Percentiles rank a stretch among this genome's conserved stretches.
phyloP scores from a whole-genome alignment of 2,888 invertebrate genomes.

The Rhingia rostrata region DNA sequence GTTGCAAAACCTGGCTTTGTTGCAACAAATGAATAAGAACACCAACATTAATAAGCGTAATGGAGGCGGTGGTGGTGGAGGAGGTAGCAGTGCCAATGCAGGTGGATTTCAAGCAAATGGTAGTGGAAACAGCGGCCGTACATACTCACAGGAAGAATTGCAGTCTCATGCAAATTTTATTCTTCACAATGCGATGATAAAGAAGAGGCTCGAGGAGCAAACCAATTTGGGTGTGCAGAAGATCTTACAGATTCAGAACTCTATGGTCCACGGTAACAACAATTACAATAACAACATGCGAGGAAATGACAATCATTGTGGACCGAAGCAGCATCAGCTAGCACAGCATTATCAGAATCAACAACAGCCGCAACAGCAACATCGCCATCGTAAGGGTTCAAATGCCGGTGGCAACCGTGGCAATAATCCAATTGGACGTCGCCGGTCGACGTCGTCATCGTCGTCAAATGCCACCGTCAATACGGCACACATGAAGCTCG shows the following conservation, averaged over 20 bases:
- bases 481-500: constrained; percentile 29
- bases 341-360: constrained; percentile 57
- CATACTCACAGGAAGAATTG: constrained; percentile 79
- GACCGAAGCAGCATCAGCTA: constrained; percentile 56
- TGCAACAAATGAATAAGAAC: constrained; percentile 78
- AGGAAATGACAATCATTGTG: constrained; percentile 48
- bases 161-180: constrained; percentile 81
- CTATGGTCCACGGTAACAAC: constrained; percentile 24
- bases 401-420: constrained; percentile 31
- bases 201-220: constrained; percentile 81
- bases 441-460: constrained; percentile 66
- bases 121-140: constrained; percentile 7
- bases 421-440: constrained; percentile 34
- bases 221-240: constrained; percentile 78
- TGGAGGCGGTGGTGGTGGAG: background rate
- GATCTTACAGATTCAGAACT: constrained; percentile 77
- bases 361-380: constrained; percentile 49
- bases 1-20: constrained; percentile 80
- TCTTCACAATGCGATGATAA: constrained; percentile 82
- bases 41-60: constrained; percentile 72
- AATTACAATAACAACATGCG: constrained; percentile 41
- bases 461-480: constrained; percentile 59
- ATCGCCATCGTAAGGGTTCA: constrained; percentile 72
- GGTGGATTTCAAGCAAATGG: constrained; percentile 6
- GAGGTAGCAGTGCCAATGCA: background rate